These are phyloP conservation scores for Numenius arquata DNA, from an alignment of 2,113 vertebrate species.

Conservation along the genomic window DNA sequence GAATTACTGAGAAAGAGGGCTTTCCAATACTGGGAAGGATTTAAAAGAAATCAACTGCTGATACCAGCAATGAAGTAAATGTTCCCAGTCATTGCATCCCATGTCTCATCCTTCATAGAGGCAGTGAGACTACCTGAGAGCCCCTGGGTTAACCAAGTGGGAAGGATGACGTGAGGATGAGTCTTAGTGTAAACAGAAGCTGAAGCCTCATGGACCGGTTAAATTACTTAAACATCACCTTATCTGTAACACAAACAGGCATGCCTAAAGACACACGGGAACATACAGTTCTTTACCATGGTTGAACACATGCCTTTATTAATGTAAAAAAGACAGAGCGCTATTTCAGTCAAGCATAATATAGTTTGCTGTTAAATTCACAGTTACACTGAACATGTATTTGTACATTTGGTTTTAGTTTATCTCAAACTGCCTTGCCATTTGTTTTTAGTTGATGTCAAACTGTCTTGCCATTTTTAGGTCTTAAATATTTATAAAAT, in stretches of 20 bases:
- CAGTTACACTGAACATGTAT: conserved; percentile 3
- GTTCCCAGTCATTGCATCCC: neutral
- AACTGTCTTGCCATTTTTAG: conserved; percentile 28
- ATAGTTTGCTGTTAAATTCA: conserved; percentile 18
- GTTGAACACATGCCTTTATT: neutral
- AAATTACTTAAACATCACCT: neutral
- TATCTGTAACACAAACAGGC: neutral
- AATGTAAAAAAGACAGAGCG: neutral
- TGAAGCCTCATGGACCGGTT: neutral
- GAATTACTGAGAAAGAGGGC: neutral
- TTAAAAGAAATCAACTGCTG: neutral
- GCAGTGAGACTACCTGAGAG: rapidly evolving
- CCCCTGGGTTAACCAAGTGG: neutral
- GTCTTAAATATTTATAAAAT: conserved; percentile 40
- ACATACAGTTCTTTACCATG: neutral
- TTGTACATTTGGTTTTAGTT: conserved; percentile 62
- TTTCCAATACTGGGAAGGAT: neutral
- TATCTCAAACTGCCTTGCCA: neutral
- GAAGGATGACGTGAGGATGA: neutral
- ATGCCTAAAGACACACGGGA: neutral
- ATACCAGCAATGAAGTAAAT: neutral
- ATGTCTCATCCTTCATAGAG: neutral
- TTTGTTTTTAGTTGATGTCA: conserved; percentile 34
- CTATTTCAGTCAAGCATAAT: conserved; percentile 24
- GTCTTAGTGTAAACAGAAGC: neutral